Percentiles rank a stretch among this genome's conserved stretches.
Evolutionary conservation across 2,113 vertebrate genomes (phyloP).

Genomic region (Python bivittatus): DNA sequence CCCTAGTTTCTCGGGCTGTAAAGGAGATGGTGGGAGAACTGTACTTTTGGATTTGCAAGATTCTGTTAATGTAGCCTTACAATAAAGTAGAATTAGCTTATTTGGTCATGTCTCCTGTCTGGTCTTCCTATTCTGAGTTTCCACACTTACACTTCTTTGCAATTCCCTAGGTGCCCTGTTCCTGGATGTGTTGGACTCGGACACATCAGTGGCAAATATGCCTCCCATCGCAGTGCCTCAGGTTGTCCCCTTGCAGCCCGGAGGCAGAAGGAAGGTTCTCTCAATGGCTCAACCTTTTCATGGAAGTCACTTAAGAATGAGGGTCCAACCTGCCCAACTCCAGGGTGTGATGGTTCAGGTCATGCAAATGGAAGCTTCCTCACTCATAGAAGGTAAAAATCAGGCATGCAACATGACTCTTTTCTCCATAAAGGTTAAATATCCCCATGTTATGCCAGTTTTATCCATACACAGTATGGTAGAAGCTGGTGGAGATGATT

Average conservation of each 20-base stretch:
- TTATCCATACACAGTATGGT: not conserved
- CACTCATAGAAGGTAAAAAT: conserved; percentile 90
- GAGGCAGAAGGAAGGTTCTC: conserved; percentile 92
- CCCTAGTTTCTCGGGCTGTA: too few species aligned
- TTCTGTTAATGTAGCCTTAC: too few species aligned
- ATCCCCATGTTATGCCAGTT: not conserved
- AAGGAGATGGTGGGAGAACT: too few species aligned
- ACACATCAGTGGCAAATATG: conserved; percentile 97
- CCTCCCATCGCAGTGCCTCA: conserved; percentile 95
- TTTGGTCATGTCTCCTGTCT: too few species aligned
- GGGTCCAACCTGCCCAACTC: conserved; percentile 92
- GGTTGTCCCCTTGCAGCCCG: conserved; percentile 93
- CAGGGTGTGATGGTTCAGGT: conserved; percentile 92
- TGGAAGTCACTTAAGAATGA: conserved; percentile 97
- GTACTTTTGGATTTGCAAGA: too few species aligned
- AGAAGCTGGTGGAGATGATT: too few species aligned
- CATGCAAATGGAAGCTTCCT: conserved; percentile 98
- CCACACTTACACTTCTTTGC: not conserved
- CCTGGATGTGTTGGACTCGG: conserved; percentile 95
- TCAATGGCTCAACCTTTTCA: conserved; percentile 90
- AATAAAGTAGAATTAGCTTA: too few species aligned
- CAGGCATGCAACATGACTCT: not conserved
- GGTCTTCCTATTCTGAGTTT: accelerated
- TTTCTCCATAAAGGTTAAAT: not conserved
- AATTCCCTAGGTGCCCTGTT: conserved; percentile 85